Base-by-base conservation (phyloP, 2,888 invertebrate species). In the Choreutis nemorana region DNA sequence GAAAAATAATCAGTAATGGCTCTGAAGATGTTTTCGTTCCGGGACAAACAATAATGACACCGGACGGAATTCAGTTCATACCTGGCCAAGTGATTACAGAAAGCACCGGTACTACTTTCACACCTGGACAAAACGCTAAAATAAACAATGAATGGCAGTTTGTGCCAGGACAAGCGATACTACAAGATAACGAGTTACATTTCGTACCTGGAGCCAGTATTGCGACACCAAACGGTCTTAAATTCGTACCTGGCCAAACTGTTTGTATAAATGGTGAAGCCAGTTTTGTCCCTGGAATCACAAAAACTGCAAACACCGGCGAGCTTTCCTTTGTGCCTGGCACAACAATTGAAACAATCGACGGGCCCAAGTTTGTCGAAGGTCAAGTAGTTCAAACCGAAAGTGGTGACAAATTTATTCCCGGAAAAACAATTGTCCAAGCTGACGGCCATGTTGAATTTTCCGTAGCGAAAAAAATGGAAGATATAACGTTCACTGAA, bases 161-260 rank as follows among this genome's bases (percentile, higher is more conserved):
- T 42, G 68, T 87, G 14, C 85, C 86, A 2, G 87, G 87, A 0
- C 87, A 87, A 55, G 77, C 77, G 14, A 45, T 84, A 26, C 72
- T 78, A 40, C 82, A 83, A 44, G 81, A 84, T 33, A 66, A 79
- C 36, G 75, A 79, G 36, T 37, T 72, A 13, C 80, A 78, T 39
- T 87, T 87, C 43, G 65, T 87, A 20, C 84, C 86, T 28, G 87
- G 87, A 11, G 84, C 85, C 38, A 85, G 85, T 1, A 62, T 87
- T 34, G 61, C 82, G 16, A 86, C 85, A 7, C 72, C 81, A 3
- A 84, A 83, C 45, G 86, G 86, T 2, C 62, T 83, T 1, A 83
- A 81, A 42, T 87, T 87, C 51, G 73, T 87, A 22, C 83, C 87
- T 1, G 87, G 87, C 2, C 85, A 86, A 53, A 82, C 83, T 29